Evolutionary conservation across 2,888 invertebrate species (phyloP), one percentile per base, ranked within the genome.

Genomic region (Eupithecia pulchellata): DNA sequence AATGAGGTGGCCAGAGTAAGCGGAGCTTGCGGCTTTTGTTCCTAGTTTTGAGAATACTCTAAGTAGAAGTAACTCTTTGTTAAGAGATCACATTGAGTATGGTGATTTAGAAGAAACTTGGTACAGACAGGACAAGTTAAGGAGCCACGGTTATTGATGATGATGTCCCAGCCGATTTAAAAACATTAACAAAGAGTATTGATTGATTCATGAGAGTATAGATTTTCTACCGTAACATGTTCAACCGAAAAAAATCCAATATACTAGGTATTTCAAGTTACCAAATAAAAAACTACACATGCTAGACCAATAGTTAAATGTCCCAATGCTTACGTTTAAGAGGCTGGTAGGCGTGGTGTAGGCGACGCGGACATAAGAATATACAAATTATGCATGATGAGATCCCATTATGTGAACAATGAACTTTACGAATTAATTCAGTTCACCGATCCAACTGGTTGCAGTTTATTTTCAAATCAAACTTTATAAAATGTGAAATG

Each of bases 311-410:
- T 42, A 47, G 42, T 20, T 20, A 20, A 47, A 47, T 47, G 42
- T 47, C 2, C 39, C 17, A 42, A 2, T 47, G 42, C 29, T 32
- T 29, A 68, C 42, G 65, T 71, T 69, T 71, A 69, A 27, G 69
- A 66, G 52, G 39, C 73, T 66, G 52, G 88, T 88, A 82, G 88
- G 89, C 79, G 84, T 79, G 64, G 80, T 79, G 89, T 88, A 86
- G 89, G 87, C 86, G 86, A 81, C 73, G 71, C 76, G 76, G 78
- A 78, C 78, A 80, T 72, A 76, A 78, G 76, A 81, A 81, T 80
- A 83, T 79, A 81, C 81, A 77, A 82, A 84, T 82, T 71, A 84
- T 77, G 78, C 83, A 83, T 82, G 83, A 84, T 84, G 79, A 78
- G 76, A 75, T 72, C 75, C 68, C 77, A 85, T 84, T 83, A 84